Evolutionary conservation across 2,113 vertebrate genomes (phyloP).

Genomic region (Platichthys stellatus): DNA sequence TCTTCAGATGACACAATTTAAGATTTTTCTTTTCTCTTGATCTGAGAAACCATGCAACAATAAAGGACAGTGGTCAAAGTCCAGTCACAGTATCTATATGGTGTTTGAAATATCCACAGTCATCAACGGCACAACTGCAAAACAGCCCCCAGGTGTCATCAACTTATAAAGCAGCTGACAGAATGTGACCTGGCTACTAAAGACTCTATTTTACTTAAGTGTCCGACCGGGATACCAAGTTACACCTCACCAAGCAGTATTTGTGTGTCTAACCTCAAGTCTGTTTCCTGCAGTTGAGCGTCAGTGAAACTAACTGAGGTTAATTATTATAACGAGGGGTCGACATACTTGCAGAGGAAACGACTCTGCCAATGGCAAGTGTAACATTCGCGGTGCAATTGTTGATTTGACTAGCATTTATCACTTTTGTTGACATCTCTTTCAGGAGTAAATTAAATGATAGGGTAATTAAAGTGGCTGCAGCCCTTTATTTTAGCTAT

Average conservation of each 20-base stretch:
- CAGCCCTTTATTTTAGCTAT: too few species aligned
- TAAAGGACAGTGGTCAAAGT: constrained; percentile 17
- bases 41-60: neutral
- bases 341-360: neutral
- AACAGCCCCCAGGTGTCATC: neutral
- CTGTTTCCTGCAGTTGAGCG: too few species aligned
- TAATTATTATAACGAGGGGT: too few species aligned
- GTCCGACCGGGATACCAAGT: neutral
- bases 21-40: neutral
- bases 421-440: too few species aligned
- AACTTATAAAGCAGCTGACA: neutral
- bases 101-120: neutral
- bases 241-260: neutral
- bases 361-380: neutral
- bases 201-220: neutral
- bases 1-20: neutral
- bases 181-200: neutral
- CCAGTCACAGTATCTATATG: constrained; percentile 3
- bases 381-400: too few species aligned
- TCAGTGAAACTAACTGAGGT: neutral
- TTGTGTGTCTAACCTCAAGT: neutral
- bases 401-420: too few species aligned
- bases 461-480: too few species aligned
- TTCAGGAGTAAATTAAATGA: too few species aligned
- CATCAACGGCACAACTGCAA: constrained; percentile 14